These are phyloP conservation scores for Lasioglossum vierecki DNA, from an alignment of 2,888 invertebrate species.

Conservation along the genomic window DNA sequence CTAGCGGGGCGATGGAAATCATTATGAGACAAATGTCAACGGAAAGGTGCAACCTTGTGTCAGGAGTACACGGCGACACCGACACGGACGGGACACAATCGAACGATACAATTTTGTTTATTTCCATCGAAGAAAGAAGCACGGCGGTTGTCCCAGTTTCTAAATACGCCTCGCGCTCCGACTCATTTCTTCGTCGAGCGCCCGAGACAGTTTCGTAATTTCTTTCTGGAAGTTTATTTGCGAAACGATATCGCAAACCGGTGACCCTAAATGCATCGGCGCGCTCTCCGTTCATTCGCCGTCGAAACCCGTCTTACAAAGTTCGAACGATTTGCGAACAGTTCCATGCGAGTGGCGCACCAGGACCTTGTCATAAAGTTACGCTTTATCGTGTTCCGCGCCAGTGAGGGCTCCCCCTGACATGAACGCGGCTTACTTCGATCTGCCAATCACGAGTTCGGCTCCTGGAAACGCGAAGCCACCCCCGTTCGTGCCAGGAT, in stretches of 20 bases:
- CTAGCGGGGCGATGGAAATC: background rate
- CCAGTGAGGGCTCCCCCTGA: constrained; percentile 63
- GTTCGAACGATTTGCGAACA: constrained; percentile 67
- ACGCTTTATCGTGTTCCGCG: constrained; percentile 75
- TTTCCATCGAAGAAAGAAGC: background rate
- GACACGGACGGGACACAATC: background rate
- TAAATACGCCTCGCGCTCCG: background rate
- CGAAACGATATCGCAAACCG: constrained; percentile 3
- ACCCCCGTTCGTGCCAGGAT: constrained; percentile 67
- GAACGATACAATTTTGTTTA: constrained; percentile 12
- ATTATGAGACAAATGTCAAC: background rate
- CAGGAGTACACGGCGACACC: background rate
- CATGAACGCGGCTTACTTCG: constrained; percentile 69
- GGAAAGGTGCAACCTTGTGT: background rate
- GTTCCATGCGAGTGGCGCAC: constrained; percentile 63
- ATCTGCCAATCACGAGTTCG: constrained; percentile 74
- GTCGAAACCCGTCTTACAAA: constrained; percentile 61
- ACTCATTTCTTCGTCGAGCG: constrained; percentile 6
- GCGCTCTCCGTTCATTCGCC: constrained; percentile 35
- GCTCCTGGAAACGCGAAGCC: constrained; percentile 69
- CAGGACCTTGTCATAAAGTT: constrained; percentile 77
- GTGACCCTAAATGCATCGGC: constrained; percentile 37
- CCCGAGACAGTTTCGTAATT: constrained; percentile 13
- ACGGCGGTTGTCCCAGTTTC: constrained; percentile 2
- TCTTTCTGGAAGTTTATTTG: background rate